Evolutionary conservation across 2,888 invertebrate species (phyloP), one percentile per base, ranked within the genome.

Genomic region (Aphodius granarius): DNA sequence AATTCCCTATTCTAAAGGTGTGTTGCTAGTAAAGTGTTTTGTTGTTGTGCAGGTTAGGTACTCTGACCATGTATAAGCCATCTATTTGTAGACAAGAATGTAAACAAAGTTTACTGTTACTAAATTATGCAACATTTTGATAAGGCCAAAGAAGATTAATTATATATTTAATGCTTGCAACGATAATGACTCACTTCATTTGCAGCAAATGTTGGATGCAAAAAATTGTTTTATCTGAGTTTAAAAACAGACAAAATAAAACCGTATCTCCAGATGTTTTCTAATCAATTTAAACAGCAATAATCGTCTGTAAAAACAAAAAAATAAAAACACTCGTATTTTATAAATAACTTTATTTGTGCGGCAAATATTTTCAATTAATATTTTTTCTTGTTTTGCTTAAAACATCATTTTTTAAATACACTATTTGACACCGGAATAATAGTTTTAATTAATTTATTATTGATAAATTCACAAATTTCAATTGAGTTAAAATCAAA

Each of bases 401-500:
- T 66, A 66, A 66, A 17, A 66, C 15, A 6, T 43, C 43, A 43
- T 13, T 43, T 6, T 43, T 43, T 43, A 13, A 43, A 9, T 6
- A 43, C 43, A 43, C 43, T 43, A 43, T 43, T 43, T 43, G 43
- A 43, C 43, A 43, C 43, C 6, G 13, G 6, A 43, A 43, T 43
- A 43, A 43, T 43, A 43, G n/a, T n/a, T n/a, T n/a, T n/a, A n/a
- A n/a, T n/a, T n/a, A n/a, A n/a, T n/a, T n/a, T n/a, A n/a, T n/a
- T n/a, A n/a, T n/a, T n/a, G n/a, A n/a, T 64, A 21, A 66, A 6
- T 66, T 66, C 66, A 19, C 9, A 66, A 66, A 66, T 17, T 18
- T n/a, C 20, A 43, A 43, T 9, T 13, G 43, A 43, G 66, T 68
- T 68, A 68, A 62, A 75, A 65, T 73, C 2, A 43, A 43, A 43